These are phyloP conservation scores for Misgurnus mizolepis DNA, from an alignment of 2,113 vertebrate genomes.

Conservation along the genomic window DNA sequence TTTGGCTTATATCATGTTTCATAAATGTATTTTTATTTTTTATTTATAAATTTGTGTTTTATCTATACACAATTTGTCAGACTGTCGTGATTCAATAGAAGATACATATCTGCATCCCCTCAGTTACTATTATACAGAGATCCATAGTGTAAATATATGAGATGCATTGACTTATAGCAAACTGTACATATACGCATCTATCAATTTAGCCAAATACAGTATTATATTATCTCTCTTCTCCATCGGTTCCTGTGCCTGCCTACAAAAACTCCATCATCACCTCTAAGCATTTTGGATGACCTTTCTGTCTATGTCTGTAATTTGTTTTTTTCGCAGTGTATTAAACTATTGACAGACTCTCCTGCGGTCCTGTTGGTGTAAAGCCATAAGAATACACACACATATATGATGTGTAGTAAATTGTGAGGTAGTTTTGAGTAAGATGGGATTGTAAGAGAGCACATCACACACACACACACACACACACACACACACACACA, in stretches of 20 bases:
- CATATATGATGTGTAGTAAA: constrained; percentile 53
- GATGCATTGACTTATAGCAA: constrained; percentile 72
- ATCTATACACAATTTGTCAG: background rate
- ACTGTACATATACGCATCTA: constrained; percentile 75
- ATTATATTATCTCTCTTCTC: constrained; percentile 73
- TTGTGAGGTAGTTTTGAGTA: constrained; percentile 66
- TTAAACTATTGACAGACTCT: constrained; percentile 70
- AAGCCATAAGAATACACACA: constrained; percentile 58
- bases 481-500: constrained; percentile 19
- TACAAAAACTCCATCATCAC: constrained; percentile 65
- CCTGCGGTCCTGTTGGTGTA: constrained; percentile 72
- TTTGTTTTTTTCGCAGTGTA: constrained; percentile 59
- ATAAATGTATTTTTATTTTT: constrained; percentile 36
- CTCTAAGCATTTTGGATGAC: constrained; percentile 66
- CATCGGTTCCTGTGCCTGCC: constrained; percentile 74
- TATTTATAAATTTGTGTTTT: background rate
- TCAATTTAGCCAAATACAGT: constrained; percentile 79
- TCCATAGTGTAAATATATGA: constrained; percentile 69
- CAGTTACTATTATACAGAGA: constrained; percentile 63
- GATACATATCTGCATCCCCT: constrained; percentile 52
- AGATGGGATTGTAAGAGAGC: constrained; percentile 48
- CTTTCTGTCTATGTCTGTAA: constrained; percentile 72
- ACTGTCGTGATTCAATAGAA: constrained; percentile 26
- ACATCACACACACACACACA: constrained; percentile 35
- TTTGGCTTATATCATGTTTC: constrained; percentile 51